Evolutionary conservation across 2,888 invertebrate genomes (phyloP).

Genomic region (Autographa pulchrina): DNA sequence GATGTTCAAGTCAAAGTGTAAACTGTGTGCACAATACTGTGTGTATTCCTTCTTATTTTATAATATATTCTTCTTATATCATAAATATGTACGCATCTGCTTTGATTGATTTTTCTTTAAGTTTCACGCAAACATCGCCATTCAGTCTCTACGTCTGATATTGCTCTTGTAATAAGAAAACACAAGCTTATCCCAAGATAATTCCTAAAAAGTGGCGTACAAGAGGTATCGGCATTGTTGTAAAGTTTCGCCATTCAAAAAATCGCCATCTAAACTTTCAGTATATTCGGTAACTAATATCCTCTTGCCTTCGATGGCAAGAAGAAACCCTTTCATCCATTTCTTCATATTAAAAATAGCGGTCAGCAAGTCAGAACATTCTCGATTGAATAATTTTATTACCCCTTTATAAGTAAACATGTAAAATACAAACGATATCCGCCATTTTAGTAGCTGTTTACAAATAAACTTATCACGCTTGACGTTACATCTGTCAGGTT

Average conservation of each 20-base stretch:
- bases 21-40: neutral
- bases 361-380: neutral
- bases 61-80: neutral
- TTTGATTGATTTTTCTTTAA: neutral
- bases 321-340: neutral
- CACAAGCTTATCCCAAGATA: too few species aligned
- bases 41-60: neutral
- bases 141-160: too few species aligned
- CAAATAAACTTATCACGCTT: constrained; percentile 51
- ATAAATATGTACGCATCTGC: neutral
- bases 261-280: too few species aligned
- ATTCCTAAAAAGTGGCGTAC: too few species aligned
- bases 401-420: too few species aligned
- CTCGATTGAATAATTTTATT: neutral
- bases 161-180: too few species aligned
- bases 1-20: neutral
- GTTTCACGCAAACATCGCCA: too few species aligned
- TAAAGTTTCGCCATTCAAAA: too few species aligned
- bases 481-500: constrained; percentile 18
- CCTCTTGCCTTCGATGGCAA: too few species aligned
- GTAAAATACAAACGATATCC: neutral
- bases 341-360: neutral
- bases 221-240: too few species aligned
- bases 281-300: too few species aligned
- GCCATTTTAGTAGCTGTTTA: constrained; percentile 41